Evolutionary conservation across 2,888 invertebrate species (phyloP), one percentile per base, ranked within the genome.

Genomic region (Hemicrepidius hirtus): DNA sequence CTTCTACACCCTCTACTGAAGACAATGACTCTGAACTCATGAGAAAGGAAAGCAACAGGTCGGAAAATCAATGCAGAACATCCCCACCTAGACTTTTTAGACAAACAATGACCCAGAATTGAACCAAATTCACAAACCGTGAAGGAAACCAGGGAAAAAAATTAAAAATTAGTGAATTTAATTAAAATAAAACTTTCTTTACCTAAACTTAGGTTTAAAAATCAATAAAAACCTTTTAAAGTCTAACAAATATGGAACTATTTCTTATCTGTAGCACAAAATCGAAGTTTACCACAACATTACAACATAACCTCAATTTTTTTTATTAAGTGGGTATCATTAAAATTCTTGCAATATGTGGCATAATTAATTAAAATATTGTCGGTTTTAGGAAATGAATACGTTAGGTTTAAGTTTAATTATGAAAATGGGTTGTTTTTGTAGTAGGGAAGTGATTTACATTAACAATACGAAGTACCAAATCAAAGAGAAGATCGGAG

Each of bases 381-480:
- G 12, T 13, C 21, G 18, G 55, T 55, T 13, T 7, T 12, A 16
- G 10, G 62, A 55, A 37, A 93, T 93, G 92, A 93, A 93, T 83
- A 90, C 91, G 76, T 84, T 93, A 80, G 93, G 92, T 72, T 88
- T 93, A 85, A 91, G 91, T 82, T 87, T 92, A 76, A 91, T 93
- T 79, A 87, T 92, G 79, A 91, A 91, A 88, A 91, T 92, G 88
- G 93, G 93, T 35, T 95, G 95, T 84, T 88, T 94, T 49, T 95
- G 95, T 86, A 90, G 92, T 35, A 92, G 91, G 81, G 94, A 95
- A 86, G 89, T 90, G 6, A 85, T 95, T 28, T 88, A 88, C 65
- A 90, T 95, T 62, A 94, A 94, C 84, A 91, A 91, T 37, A 89
- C 90, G 73, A 91, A 91, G 82, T 95, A 94, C 82, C 88, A 88